Conservation (phyloP, 2,113 vertebrate genomes). For the Sprattus sprattus region DNA sequence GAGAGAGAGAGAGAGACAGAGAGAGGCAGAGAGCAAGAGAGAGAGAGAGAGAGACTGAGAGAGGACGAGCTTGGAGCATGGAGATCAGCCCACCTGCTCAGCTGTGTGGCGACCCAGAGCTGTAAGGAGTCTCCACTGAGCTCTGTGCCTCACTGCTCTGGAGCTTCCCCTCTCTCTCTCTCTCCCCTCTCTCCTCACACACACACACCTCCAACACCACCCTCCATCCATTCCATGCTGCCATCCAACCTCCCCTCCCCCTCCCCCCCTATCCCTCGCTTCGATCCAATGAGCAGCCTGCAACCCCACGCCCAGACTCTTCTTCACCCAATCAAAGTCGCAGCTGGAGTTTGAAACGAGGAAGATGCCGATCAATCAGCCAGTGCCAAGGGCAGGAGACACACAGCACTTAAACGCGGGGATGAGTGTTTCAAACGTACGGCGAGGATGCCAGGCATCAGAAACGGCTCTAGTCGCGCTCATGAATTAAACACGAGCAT, state of each 20-base stretch:
- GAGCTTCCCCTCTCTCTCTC: conserved; percentile 1
- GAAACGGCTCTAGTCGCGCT: neutral
- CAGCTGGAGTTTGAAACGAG: neutral
- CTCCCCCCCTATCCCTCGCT: neutral
- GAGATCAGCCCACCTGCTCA: conserved; percentile 42
- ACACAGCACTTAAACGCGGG: neutral
- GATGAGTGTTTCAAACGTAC: neutral
- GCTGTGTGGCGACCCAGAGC: conserved; percentile 10
- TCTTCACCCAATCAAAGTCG: neutral
- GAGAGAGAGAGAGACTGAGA: too few relatives aligned
- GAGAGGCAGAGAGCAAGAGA: neutral
- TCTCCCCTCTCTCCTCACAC: neutral
- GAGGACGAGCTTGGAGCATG: neutral
- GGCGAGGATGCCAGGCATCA: neutral
- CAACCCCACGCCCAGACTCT: neutral
- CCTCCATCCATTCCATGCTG: neutral
- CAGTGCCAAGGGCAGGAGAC: neutral
- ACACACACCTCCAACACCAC: neutral
- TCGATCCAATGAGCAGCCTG: neutral
- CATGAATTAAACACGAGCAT: neutral
- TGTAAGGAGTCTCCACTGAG: neutral
- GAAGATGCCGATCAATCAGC: neutral
- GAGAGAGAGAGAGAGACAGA: neutral
- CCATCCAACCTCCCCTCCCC: neutral
- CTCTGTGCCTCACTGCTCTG: neutral